Conservation (phyloP, 1,140 invertebrate species). For the Coboldia fuscipes region DNA sequence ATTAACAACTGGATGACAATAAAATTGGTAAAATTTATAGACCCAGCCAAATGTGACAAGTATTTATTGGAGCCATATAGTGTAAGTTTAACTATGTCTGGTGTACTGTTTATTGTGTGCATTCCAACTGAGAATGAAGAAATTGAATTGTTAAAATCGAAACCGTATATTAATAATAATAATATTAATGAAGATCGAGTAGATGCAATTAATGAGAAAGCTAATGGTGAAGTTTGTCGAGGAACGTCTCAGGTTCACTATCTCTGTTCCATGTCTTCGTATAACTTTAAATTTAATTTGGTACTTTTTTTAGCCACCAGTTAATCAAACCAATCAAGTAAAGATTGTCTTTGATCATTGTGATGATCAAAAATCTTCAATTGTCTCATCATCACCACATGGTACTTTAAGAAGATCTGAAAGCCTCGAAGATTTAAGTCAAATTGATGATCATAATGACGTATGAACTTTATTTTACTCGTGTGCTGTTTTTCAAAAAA, state of each 20-base stretch:
- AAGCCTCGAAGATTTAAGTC: too few relatives aligned
- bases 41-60: too few relatives aligned
- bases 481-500: constrained; percentile 1
- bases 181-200: background rate
- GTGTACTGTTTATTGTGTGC: constrained; percentile 21
- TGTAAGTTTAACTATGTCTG: constrained; percentile 9
- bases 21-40: too few relatives aligned
- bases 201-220: background rate
- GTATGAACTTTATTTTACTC: background rate
- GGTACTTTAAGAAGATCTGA: too few relatives aligned
- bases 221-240: background rate
- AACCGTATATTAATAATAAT: background rate
- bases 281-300: background rate
- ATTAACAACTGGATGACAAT: too few relatives aligned
- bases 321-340: too few relatives aligned
- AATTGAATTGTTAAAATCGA: constrained; percentile 6
- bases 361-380: too few relatives aligned
- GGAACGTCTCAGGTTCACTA: background rate
- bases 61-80: background rate
- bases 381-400: too few relatives aligned
- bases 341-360: too few relatives aligned
- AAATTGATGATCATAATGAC: constrained; percentile 1
- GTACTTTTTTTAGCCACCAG: background rate
- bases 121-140: constrained; percentile 19
- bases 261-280: constrained; percentile 4